Conservation (phyloP, 1,140 invertebrate species). For the Drosophila sulfurigaster region DNA sequence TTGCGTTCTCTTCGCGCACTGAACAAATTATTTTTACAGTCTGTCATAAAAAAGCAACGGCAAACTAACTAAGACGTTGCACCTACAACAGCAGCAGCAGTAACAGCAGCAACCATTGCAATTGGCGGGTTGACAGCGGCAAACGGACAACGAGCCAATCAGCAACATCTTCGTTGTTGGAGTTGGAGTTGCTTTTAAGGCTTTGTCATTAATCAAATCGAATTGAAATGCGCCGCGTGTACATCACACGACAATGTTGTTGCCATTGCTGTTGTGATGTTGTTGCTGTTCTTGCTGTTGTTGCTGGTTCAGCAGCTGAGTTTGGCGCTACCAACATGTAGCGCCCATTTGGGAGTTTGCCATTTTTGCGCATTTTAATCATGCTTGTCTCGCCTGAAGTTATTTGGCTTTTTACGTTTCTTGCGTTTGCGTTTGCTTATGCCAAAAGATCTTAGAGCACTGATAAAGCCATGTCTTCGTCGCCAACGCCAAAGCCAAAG, state of each 20-base stretch:
- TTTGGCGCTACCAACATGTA: constrained; percentile 61
- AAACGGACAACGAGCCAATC: constrained; percentile 71
- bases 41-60: constrained; percentile 52
- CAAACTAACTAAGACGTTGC: constrained; percentile 47
- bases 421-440: constrained; percentile 50
- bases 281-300: constrained; percentile 29
- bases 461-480: constrained; percentile 60
- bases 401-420: constrained; percentile 69
- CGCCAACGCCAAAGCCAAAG: constrained; percentile 41
- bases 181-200: constrained; percentile 78
- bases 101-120: constrained; percentile 47
- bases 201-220: constrained; percentile 83
- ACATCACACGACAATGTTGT: constrained; percentile 72
- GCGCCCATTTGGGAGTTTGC: constrained; percentile 80
- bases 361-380: constrained; percentile 81
- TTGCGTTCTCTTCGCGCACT: constrained; percentile 43
- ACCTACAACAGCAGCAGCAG: constrained; percentile 27
- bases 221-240: constrained; percentile 82
- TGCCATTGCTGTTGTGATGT: constrained; percentile 29
- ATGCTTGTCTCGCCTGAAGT: constrained; percentile 77
- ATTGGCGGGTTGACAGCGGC: constrained; percentile 76
- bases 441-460: constrained; percentile 67
- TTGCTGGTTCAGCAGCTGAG: constrained; percentile 19
- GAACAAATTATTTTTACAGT: constrained; percentile 66
- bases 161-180: constrained; percentile 77